Percentiles rank a stretch among this genome's conserved stretches.
Evolutionary conservation across 2,888 invertebrate genomes (phyloP).

Genomic region (Marronus borbonicus): DNA sequence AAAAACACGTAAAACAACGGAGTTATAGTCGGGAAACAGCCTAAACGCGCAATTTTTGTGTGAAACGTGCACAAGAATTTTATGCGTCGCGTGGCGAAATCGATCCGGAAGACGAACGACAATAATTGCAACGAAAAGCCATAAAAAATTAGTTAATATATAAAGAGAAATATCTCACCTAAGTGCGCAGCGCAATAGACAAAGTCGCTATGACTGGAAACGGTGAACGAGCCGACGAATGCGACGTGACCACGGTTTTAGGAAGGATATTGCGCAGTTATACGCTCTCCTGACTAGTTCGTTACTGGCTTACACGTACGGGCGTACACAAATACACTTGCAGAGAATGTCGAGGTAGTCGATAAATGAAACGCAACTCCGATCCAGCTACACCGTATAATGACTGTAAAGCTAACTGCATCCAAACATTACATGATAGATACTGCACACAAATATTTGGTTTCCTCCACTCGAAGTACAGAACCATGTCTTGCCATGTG

Average conservation of each 20-base stretch:
- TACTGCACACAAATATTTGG: background rate
- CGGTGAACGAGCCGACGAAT: conserved; percentile 50
- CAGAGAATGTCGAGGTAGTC: conserved; percentile 44
- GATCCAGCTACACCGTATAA: conserved; percentile 23
- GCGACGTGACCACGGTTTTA: conserved; percentile 57
- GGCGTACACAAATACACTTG: conserved; percentile 41
- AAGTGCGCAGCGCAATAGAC: conserved; percentile 60
- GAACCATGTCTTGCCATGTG: background rate
- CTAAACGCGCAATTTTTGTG: conserved; percentile 25
- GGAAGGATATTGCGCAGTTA: conserved; percentile 60
- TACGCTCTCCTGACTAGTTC: conserved; percentile 49
- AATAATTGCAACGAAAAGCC: conserved; percentile 17
- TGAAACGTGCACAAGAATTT: conserved; percentile 28
- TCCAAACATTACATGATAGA: conserved; percentile 16
- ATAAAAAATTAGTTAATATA: conserved; percentile 34
- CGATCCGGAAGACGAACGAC: background rate
- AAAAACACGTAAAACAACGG: conserved; percentile 40
- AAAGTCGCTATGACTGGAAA: conserved; percentile 52
- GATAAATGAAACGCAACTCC: conserved; percentile 47
- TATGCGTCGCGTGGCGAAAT: background rate
- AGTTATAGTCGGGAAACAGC: background rate
- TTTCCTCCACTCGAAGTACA: background rate
- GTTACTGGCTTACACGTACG: conserved; percentile 44
- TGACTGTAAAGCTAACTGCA: conserved; percentile 33
- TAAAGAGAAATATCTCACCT: conserved; percentile 56